phyloP scores from a whole-genome alignment of 53 echinoderm and acorn worm genomes.

The Apostichopus leukothele region DNA sequence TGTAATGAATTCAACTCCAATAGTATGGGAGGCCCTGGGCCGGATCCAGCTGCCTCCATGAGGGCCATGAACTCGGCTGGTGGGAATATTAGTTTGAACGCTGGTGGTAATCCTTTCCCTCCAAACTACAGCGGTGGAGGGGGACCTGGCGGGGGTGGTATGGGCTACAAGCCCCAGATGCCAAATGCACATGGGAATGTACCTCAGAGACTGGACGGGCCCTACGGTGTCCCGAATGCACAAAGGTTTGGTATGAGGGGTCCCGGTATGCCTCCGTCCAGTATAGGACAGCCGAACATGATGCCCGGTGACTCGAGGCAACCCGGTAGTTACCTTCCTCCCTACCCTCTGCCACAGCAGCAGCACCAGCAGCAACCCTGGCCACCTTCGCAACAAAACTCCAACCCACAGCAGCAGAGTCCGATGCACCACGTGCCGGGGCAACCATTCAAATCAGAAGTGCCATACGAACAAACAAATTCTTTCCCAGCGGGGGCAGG shows the following conservation, averaged over 20 bases:
- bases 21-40: conserved; percentile 53
- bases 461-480: conserved; percentile 40
- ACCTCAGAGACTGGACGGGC: conserved; percentile 42
- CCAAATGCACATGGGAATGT: conserved; percentile 28
- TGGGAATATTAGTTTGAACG: conserved; percentile 9
- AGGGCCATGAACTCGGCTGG: conserved; percentile 35
- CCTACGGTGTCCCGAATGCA: conserved; percentile 20
- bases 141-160: conserved; percentile 7
- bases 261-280: conserved; percentile 34
- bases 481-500: neutral
- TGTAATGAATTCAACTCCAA: conserved; percentile 84
- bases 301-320: conserved; percentile 25
- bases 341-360: conserved; percentile 54
- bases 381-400: conserved; percentile 33
- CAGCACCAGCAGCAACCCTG: conserved; percentile 26
- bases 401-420: conserved; percentile 10
- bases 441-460: conserved; percentile 20
- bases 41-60: conserved; percentile 61
- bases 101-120: conserved; percentile 44
- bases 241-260: conserved; percentile 37
- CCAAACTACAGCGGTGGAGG: conserved; percentile 30
- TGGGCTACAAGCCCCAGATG: conserved; percentile 40
- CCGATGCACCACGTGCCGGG: neutral
- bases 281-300: conserved; percentile 44
- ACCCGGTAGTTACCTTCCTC: conserved; percentile 44